phyloP scores from a whole-genome alignment of 1,140 invertebrate species.

The Caenorhabditis inopinata region DNA sequence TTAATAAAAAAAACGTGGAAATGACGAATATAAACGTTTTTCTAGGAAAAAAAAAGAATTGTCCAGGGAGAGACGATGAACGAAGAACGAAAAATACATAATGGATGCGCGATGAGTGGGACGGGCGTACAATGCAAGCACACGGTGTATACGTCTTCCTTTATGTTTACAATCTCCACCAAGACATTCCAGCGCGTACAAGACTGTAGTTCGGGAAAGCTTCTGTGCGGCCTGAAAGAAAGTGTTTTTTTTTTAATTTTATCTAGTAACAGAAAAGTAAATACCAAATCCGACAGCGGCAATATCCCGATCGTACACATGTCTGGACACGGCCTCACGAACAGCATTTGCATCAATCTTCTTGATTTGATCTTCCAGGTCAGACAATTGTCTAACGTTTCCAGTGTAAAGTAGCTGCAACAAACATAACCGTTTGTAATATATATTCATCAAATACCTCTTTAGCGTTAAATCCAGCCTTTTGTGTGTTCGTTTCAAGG shows the following conservation, averaged over 20 bases:
- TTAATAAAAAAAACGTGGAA: neutral
- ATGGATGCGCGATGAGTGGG: neutral
- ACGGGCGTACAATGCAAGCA: neutral
- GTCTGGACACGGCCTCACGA: slow-evolving; percentile 47
- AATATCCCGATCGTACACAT: slow-evolving; percentile 50
- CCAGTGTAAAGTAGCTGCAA: slow-evolving; percentile 48
- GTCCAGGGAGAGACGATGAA: neutral
- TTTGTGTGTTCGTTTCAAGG: slow-evolving; percentile 91
- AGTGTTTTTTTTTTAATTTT: neutral
- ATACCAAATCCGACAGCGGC: slow-evolving; percentile 47
- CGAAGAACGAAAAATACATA: slow-evolving; percentile 2
- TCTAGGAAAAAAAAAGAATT: neutral
- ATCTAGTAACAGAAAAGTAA: neutral
- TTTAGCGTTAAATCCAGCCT: slow-evolving; percentile 92
- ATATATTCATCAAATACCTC: slow-evolving; percentile 43
- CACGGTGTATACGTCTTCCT: neutral
- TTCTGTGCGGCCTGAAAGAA: slow-evolving; percentile 48
- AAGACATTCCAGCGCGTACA: slow-evolving; percentile 50
- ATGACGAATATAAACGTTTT: neutral
- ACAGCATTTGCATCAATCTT: slow-evolving; percentile 37
- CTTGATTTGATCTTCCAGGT: slow-evolving; percentile 37
- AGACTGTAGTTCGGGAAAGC: slow-evolving; percentile 48
- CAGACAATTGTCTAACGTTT: slow-evolving; percentile 34
- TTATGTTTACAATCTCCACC: slow-evolving; percentile 48
- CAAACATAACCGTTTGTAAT: neutral